These are phyloP conservation scores for Bufo gargarizans DNA, from an alignment of 2,113 vertebrate species.

Conservation along the genomic window DNA sequence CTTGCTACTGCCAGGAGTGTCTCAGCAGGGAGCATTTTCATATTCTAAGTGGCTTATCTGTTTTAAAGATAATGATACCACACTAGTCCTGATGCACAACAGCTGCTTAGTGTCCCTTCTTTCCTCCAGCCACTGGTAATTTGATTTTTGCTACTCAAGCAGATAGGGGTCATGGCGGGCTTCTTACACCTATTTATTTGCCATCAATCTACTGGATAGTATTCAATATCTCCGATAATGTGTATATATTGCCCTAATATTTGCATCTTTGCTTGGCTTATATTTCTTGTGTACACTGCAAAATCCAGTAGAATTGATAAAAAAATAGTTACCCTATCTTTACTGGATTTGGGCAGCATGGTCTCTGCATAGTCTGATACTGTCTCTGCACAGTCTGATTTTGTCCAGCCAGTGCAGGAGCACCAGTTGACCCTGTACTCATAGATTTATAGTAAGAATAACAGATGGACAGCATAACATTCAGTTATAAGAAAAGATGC, in stretches of 20 bases:
- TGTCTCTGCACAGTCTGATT: no score
- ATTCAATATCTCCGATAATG: background rate
- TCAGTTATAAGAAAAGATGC: no score
- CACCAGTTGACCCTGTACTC: no score
- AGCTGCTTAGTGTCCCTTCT: slow-evolving; percentile 48
- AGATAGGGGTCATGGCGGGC: slow-evolving; percentile 31
- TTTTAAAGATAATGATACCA: slow-evolving; percentile 54
- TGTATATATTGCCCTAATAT: background rate
- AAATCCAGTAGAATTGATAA: background rate
- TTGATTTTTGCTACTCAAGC: slow-evolving; percentile 45
- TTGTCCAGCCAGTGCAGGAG: no score
- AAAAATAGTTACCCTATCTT: background rate
- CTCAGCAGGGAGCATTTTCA: slow-evolving; percentile 53
- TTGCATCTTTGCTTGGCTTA: background rate
- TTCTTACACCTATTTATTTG: background rate
- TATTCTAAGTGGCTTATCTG: slow-evolving; percentile 48
- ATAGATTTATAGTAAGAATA: no score
- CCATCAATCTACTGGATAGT: background rate
- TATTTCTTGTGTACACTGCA: background rate
- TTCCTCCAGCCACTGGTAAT: slow-evolving; percentile 47
- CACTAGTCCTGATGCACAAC: slow-evolving; percentile 41
- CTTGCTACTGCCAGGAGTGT: slow-evolving; percentile 21
- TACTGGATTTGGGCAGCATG: background rate
- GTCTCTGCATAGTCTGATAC: no score
- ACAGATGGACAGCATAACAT: no score